Base-by-base conservation (phyloP, 2,888 invertebrate genomes). In the Notodonta ziczac region DNA sequence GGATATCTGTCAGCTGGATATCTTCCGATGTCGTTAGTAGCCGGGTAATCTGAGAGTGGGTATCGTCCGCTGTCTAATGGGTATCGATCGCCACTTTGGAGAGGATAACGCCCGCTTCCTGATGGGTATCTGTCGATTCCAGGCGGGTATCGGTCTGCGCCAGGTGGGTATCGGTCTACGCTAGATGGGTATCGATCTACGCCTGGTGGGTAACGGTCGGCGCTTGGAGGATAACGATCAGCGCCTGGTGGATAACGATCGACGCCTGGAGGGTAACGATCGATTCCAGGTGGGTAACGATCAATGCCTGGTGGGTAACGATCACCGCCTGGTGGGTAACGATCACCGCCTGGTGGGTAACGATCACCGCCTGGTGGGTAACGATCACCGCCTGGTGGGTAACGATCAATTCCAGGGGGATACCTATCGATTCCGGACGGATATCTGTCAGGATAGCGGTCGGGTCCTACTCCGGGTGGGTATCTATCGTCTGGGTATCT, bases 401-500 rank as follows among this genome's bases (percentile, higher is more conserved):
- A 94, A 66, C 93, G 89, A 68, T 90, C 93, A 39, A 82, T 87
- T n/a, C 89, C 90, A 0, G 89, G 84, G 14, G 95, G 95, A 76
- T 94, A 95, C n/a, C 81, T 70, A 55, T 81, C 81, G 5, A 87
- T 44, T 63, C 76, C 77, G 54, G 79, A 69, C 6, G 94, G 94
- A 72, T 94, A 94, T 77, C 94, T 92, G 70, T 91, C 94, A 50
- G 86, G 88, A 61, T 83, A 88, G 63, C 88, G 79, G 58, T 88
- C 89, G 52, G 82, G 73, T 50, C 89, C 88, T 50, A 89, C 88
- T 57, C 88, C 87, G 24, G 86, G 85, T 51, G 94, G 93, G 78
- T 94, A 94, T 81, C 94, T 89, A 76, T 93, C 94, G 63, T 88
- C 88, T 63, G 94, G 92, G 75, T 90, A 90, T 66, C 87, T 79